Conservation (phyloP, 2,888 invertebrate species). For the Pachymerium ferrugineum region DNA sequence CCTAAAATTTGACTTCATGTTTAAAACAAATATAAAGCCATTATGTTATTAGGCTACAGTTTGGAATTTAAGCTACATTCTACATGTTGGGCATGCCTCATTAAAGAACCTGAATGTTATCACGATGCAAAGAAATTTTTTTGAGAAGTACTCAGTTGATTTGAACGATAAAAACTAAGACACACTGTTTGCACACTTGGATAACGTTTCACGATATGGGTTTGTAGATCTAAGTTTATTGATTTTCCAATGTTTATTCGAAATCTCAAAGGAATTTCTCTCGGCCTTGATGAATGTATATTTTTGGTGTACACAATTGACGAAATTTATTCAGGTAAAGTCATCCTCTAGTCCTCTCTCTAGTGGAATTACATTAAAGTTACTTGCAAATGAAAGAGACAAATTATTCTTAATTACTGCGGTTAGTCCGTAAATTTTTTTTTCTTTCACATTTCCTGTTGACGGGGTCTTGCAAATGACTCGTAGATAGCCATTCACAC, state of each 20-base stretch:
- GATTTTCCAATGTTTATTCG: not conserved
- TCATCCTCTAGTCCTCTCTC: no score
- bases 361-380: no score
- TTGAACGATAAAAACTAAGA: not conserved
- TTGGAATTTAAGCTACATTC: no score
- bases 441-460: not conserved
- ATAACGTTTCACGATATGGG: not conserved
- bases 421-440: no score
- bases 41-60: no score
- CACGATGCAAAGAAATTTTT: not conserved
- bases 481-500: not conserved
- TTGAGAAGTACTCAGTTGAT: not conserved
- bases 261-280: not conserved
- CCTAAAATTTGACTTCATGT: not conserved
- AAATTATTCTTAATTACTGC: no score
- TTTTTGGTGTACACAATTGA: not conserved
- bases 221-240: not conserved
- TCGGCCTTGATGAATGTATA: not conserved
- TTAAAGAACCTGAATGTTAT: not conserved
- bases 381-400: no score
- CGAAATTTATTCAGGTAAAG: not conserved
- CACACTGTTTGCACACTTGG: not conserved
- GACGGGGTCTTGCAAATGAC: not conserved
- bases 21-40: not conserved
- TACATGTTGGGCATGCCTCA: no score